Evolutionary conservation across 2,888 invertebrate species (phyloP).

Genomic region (Leucophenga montana): DNA sequence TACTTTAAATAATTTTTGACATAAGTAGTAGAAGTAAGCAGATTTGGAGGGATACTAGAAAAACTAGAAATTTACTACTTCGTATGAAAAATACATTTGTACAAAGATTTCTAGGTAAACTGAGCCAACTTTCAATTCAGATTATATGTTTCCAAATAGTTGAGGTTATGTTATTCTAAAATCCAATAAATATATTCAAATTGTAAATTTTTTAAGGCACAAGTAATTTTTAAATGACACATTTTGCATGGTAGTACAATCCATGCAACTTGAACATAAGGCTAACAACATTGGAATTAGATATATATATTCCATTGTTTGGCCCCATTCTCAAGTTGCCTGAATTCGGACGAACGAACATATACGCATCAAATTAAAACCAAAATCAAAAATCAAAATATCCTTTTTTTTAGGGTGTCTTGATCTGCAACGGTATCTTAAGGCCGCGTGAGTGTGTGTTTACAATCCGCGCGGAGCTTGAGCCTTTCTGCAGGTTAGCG

Average conservation of each 20-base stretch:
- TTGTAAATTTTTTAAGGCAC: background rate
- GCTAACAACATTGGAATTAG: background rate
- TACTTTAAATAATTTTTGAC: too few species aligned
- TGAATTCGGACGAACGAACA: conserved; percentile 30
- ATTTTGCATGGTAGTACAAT: background rate
- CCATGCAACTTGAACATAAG: conserved; percentile 55
- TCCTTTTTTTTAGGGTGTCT: background rate
- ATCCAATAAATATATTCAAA: background rate
- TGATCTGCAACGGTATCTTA: conserved; percentile 30
- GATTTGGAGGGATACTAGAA: too few species aligned
- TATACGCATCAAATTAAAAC: background rate
- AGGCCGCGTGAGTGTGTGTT: conserved; percentile 45
- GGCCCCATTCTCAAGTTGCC: conserved; percentile 50
- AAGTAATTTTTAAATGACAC: conserved; percentile 19
- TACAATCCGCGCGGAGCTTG: conserved; percentile 38
- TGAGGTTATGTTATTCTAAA: too few species aligned
- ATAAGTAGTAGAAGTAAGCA: too few species aligned
- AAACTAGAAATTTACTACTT: too few species aligned
- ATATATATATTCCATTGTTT: background rate
- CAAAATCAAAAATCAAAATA: too few species aligned
- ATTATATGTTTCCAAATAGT: too few species aligned
- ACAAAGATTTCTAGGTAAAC: background rate
- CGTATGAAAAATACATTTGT: background rate
- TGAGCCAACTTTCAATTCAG: too few species aligned
- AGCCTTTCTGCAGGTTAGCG: conserved; percentile 19